phyloP scores from a whole-genome alignment of 2,113 vertebrate species.

The Marmota flaviventris region DNA sequence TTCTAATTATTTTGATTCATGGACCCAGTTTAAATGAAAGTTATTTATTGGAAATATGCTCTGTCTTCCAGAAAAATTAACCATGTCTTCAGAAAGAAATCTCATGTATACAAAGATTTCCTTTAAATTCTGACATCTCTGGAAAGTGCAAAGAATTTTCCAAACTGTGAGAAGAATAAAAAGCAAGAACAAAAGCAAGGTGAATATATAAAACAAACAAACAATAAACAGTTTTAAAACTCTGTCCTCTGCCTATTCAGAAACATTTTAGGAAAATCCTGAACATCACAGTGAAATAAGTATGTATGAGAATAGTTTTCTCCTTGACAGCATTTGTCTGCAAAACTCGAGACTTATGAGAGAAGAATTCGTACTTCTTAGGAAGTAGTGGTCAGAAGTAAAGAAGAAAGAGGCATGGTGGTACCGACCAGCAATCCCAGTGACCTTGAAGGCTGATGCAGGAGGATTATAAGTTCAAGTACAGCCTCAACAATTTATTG shows the following conservation, averaged over 20 bases:
- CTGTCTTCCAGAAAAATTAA: constrained; percentile 14
- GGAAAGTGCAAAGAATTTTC: background rate
- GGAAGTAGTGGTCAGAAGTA: background rate
- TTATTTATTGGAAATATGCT: background rate
- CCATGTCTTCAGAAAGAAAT: background rate
- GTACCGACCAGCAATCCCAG: too few species aligned
- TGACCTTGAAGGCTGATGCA: too few species aligned
- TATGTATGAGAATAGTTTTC: background rate
- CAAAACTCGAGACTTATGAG: background rate
- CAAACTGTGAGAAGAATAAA: background rate
- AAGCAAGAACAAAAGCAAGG: background rate
- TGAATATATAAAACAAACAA: background rate
- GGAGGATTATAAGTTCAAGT: too few species aligned
- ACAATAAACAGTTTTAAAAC: background rate
- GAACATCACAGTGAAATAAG: background rate
- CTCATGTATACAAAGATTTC: background rate
- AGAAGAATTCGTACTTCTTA: background rate
- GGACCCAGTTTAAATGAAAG: background rate
- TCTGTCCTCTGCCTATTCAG: background rate
- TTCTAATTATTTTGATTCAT: constrained; percentile 59
- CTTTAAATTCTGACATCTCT: background rate
- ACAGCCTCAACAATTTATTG: too few species aligned
- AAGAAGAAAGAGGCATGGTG: background rate
- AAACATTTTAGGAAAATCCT: background rate
- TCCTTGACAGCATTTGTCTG: background rate